Base-by-base conservation (phyloP, 2,797 vertebrate genomes). In the Phataginus tricuspis region DNA sequence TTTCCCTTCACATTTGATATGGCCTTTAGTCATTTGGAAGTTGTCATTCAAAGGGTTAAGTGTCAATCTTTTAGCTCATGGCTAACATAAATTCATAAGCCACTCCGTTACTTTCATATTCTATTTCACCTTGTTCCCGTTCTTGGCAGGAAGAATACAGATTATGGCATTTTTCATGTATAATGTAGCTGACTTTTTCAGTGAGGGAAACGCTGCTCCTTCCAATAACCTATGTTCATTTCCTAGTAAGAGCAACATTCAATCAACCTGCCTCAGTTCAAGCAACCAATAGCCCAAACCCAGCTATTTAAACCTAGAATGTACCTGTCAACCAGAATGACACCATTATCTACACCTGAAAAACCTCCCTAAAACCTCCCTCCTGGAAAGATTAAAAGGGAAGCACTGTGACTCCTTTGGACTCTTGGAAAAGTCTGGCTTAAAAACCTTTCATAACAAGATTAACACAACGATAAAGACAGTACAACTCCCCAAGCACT, bases 261-360 rank as follows among this genome's bases (percentile, higher is more conserved):
- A 97, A 87, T 75, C 59, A 97, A 94, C 42, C 55, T 85, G 55
- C 75, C 92, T 53, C 29, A 87, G 29, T 15, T 89, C 75, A 69
- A 95, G 71, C 92, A 92, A 96, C 64, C 89, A 95, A 64, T 59
- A 88, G 49, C 39, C 75, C 55, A 74, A 97, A 91, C 2, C 75
- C 57, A 94, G 72, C 45, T 90, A 49, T 64, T 95, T 94, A 93
- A 96, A 86, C 10, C 42, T 87, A 90, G 72, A 85, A 90, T 92
- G 59, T 53, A 91, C 79, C 78, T 91, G 84, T 83, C 83, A 78
- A 92, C 91, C 51, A 86, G 39, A 90, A 94, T 88, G 91, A 88
- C 77, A 89, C 27, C 88, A 90, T 64, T 95, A 97, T 93, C 68
- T 86, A 86, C 77, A 92, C 39, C 51, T 34, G 8, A n/a, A 90